Evolutionary conservation across 2,113 vertebrate genomes (phyloP).

Genomic region (Sula dactylatra): DNA sequence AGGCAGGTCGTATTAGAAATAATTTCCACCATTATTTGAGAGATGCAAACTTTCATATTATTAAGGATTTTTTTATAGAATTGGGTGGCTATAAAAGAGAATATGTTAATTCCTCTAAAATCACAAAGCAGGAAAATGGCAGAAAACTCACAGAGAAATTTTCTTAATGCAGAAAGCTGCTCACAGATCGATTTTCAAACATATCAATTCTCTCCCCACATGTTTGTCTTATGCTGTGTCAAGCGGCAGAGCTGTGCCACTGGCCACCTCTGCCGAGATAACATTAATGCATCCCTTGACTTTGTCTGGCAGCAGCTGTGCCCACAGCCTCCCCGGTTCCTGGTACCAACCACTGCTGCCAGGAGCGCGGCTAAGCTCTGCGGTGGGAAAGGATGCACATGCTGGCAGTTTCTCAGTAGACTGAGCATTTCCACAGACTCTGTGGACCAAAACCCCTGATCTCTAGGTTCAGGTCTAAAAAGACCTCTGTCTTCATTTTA

Average conservation of each 20-base stretch:
- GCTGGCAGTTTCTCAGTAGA: neutral
- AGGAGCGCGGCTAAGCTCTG: neutral
- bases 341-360: neutral
- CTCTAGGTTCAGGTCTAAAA: neutral
- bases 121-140: neutral
- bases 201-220: neutral
- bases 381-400: neutral
- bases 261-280: neutral
- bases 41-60: neutral
- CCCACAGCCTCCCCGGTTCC: accelerated
- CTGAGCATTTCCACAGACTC: neutral
- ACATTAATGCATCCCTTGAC: accelerated
- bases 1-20: neutral
- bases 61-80: neutral
- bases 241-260: neutral
- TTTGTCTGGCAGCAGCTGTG: neutral
- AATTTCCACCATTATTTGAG: neutral
- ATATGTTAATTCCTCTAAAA: neutral
- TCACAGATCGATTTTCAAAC: neutral
- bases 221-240: neutral
- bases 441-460: neutral
- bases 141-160: neutral
- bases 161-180: neutral
- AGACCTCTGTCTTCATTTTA: neutral
- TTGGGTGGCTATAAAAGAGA: neutral